phyloP scores from a whole-genome alignment of 2,888 invertebrate genomes.

The Pachliopta kotzebuea region DNA sequence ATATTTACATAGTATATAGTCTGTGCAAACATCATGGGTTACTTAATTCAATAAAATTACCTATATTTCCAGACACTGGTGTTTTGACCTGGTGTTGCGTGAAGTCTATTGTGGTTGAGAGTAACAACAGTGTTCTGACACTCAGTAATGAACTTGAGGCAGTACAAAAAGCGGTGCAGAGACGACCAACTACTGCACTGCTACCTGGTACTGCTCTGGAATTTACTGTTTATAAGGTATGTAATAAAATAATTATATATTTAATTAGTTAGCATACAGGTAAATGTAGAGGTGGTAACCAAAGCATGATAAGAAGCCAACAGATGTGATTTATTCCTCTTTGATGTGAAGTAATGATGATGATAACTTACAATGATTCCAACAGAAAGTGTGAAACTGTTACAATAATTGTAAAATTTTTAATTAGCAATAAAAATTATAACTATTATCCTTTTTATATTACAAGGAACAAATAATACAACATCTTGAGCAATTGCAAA shows the following conservation, averaged over 20 bases:
- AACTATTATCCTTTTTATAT: no score
- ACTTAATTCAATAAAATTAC: background rate
- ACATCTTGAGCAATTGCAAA: no score
- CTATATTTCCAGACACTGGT: slow-evolving; percentile 72
- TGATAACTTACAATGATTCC: no score
- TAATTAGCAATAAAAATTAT: no score
- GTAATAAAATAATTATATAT: background rate
- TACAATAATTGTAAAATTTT: no score
- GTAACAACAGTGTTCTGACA: slow-evolving; percentile 71
- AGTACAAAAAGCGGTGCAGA: slow-evolving; percentile 48
- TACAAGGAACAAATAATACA: no score
- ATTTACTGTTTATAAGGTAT: slow-evolving; percentile 77
- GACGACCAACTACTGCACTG: slow-evolving; percentile 39
- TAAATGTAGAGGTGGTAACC: no score
- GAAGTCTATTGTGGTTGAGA: slow-evolving; percentile 63
- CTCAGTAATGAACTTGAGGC: slow-evolving; percentile 52
- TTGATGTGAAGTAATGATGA: no score
- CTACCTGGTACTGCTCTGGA: slow-evolving; percentile 77
- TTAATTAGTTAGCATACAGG: background rate
- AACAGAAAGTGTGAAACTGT: no score
- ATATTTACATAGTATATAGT: no score
- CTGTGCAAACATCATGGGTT: background rate
- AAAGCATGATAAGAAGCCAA: no score
- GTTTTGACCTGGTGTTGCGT: slow-evolving; percentile 81
- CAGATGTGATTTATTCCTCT: no score